Evolutionary conservation across 2,888 invertebrate species (phyloP).

Genomic region (Fragum whitleyi): DNA sequence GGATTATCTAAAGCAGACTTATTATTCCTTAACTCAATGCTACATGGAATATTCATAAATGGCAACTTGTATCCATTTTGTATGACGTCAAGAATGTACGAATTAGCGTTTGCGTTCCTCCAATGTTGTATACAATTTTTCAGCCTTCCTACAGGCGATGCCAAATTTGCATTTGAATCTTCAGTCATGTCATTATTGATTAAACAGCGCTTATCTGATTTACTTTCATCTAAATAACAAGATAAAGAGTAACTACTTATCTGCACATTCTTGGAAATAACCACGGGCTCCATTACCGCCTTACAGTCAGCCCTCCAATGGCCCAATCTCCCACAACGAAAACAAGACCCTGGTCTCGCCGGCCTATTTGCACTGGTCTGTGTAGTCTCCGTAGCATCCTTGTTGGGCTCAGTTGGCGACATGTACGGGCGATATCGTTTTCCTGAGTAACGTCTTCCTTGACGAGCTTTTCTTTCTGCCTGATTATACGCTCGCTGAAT

Average conservation of each 20-base stretch:
- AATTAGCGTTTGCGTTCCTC: conserved; percentile 8
- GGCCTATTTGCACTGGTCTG: neutral
- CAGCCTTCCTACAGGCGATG: neutral
- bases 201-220: neutral
- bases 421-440: conserved; percentile 8
- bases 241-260: conserved; percentile 28
- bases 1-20: conserved; percentile 35
- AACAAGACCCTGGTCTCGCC: too few relatives aligned
- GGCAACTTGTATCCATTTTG: conserved; percentile 34
- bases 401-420: neutral
- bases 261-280: neutral
- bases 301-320: conserved; percentile 41
- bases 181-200: too few relatives aligned
- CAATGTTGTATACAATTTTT: conserved; percentile 22
- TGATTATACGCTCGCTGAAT: neutral
- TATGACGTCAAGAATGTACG: conserved; percentile 25
- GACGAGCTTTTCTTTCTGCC: neutral
- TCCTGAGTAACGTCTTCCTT: neutral
- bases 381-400: neutral
- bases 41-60: conserved; percentile 18
- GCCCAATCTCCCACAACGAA: conserved; percentile 17
- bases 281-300: neutral
- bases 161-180: too few relatives aligned
- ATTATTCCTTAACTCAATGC: conserved; percentile 30
- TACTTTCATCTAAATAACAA: neutral